Evolutionary conservation across 2,888 invertebrate species (phyloP), one percentile per base, ranked within the genome.

Genomic region (Chymomyza procnemis): DNA sequence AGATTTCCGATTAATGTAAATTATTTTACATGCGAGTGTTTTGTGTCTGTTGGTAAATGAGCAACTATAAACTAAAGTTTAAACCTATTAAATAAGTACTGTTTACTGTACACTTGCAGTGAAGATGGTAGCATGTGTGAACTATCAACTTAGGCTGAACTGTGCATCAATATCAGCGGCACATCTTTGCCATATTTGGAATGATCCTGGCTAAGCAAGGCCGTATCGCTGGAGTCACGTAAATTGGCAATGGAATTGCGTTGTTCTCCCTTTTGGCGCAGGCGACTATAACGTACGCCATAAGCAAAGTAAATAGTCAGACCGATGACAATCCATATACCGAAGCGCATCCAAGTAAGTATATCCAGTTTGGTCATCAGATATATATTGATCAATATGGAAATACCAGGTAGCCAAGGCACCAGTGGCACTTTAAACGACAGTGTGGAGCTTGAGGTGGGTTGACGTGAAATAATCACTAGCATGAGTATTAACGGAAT

Each of bases 261-360:
- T 41, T 78, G 76, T 41, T 78, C 64, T 48, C 85, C 85, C 18
- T 74, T 75, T 14, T 76, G 78, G 19, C 87, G 70, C 47, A 88
- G 79, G 8, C 83, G 89, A 72, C 93, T 93, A 81, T 94, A 91
- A 73, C 92, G 91, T 64, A 94, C 90, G 61, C 94, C 93, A 79
- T 94, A 94, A 61, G 90, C 88, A 78, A 94, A 92, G 80, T 93
- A 94, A 76, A 94, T 93, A 9, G 91, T 70, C 58, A 94, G 88
- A 94, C 97, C 97, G 73, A 97, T 90, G 12, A 90, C 88, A 92
- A 97, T 94, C 97, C 97, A 97, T 34, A 96, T 91, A 3, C 91
- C 92, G 87, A 97, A 96, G 75, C 96, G 91, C n/a, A 96, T 92
- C 97, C 97, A 97, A 0, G 97, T 97, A 73, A 93, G 92, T 0